Evolutionary conservation across 1,140 invertebrate genomes (phyloP), one percentile per base, ranked within the genome.

Genomic region (Papilio polytes): DNA sequence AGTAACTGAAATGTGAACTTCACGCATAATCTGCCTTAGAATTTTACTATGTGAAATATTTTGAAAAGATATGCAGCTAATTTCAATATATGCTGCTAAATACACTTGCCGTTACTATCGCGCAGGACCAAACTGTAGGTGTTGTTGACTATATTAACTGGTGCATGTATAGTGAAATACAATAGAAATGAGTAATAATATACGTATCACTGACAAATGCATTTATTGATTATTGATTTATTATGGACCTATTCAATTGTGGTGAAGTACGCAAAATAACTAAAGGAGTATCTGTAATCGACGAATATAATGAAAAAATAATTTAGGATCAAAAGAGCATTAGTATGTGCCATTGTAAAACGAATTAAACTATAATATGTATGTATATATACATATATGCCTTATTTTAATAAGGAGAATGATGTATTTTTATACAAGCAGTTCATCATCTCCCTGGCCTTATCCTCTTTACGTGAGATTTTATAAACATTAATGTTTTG

Each of bases 1-100:
- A 89, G 88, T 74, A 84, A 78, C 48, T 83, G 48, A 81, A 83
- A 84, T 74, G 78, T 46, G 77, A 84, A 84, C 84, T 90, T 89
- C 85, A 90, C 81, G 81, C 82, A 81, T 51, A 20, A 74, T 44
- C n/a, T 56, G 66, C 15, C 59, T 41, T 66, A 83, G 59, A 81
- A 83, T 84, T 26, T 51, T 31, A 15, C 2, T 48, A 22, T 2
- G 18, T 3, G 46, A 22, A 74, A 36, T 70, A 7, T 36, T 31
- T 31, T 70, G 63, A 72, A 74, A 46, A 73, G 36, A 73, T 10
- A 46, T 46, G 36, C 36, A 36, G 36, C 18, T 78, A 78, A 76
- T 53, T 76, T 48, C 44, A 48, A 74, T 48, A 22, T 48, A 20
- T 74, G n/a, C 22, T 22, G 12, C 12, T 31, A 70, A 13, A 70